Evolutionary conservation across 2,888 invertebrate genomes (phyloP), one percentile per base, ranked within the genome.

Genomic region (Euphydryas editha): DNA sequence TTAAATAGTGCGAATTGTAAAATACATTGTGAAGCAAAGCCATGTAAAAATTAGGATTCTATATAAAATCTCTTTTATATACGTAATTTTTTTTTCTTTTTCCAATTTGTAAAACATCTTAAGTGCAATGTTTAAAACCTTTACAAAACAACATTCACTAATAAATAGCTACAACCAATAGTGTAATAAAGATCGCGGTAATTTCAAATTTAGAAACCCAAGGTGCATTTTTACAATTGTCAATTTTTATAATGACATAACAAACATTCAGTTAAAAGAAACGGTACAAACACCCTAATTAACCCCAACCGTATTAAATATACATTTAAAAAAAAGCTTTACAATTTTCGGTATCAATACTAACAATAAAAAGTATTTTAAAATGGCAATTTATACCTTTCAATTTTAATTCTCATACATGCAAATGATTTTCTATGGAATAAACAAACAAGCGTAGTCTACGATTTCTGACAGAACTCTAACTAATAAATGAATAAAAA

Each of bases 241-340:
- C 18, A 46, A 57, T 17, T 13, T 47, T 11, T 13, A 6, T 36
- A 51, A 20, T 30, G 30, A 20, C 36, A 44, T 47, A 55, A 49
- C 24, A 18, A 80, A 82, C 77, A 81, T 74, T 68, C 65, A 39
- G 44, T 59, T 59, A 65, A 62, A 62, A 56, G 54, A 24, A 68
- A 51, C 70, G 65, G 68, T 54, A 70, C 56, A 69, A 62, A 67
- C 69, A 59, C 66, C 66, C 65, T 59, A 66, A 65, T n/a, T n/a
- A n/a, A n/a, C 65, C 68, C 68, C 55, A 59, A 59, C 37, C 46
- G 39, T 36, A 47, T 54, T 59, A 59, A 55, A 46, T 55, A 55
- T 60, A 66, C 42, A 59, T 59, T 54, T 49, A 57, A 55, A 13
- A 56, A 57, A 59, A 61, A 55, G 57, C 55, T 61, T 65, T 61